Conservation (phyloP, 2,113 vertebrate species). For the Sylvietta virens region DNA sequence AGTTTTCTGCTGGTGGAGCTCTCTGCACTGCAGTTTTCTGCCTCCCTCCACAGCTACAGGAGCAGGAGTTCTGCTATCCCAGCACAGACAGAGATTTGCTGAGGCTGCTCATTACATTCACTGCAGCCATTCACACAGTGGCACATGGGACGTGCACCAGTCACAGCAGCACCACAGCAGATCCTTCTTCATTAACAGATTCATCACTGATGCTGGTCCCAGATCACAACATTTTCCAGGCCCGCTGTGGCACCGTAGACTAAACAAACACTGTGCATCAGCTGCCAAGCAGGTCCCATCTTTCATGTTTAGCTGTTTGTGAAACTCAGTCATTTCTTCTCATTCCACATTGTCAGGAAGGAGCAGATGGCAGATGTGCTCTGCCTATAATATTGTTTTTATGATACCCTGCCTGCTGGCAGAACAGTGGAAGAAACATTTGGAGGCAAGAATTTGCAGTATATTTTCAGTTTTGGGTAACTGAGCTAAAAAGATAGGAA, state of each 20-base stretch:
- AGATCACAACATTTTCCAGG: neutral
- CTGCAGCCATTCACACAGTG: neutral
- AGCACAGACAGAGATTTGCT: neutral
- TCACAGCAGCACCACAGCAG: neutral
- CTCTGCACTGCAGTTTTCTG: neutral
- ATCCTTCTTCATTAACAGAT: constrained; percentile 6
- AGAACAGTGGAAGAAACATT: neutral
- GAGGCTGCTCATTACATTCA: neutral
- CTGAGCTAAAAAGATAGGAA: neutral
- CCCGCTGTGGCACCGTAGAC: neutral
- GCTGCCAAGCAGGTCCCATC: constrained; percentile 28
- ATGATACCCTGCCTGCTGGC: constrained; percentile 10
- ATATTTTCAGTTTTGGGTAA: neutral
- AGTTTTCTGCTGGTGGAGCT: neutral
- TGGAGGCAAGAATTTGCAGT: neutral
- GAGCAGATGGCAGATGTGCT: constrained; percentile 50
- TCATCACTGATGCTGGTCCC: neutral
- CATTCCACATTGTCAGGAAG: constrained; percentile 4
- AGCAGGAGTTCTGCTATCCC: neutral
- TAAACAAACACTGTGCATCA: neutral
- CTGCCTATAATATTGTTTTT: constrained; percentile 11
- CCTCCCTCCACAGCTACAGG: neutral
- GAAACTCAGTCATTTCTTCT: constrained; percentile 42
- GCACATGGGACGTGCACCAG: neutral
- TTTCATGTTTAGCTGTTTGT: constrained; percentile 34